phyloP scores from a whole-genome alignment of 2,888 invertebrate species.

The Spisula subtruncata region DNA sequence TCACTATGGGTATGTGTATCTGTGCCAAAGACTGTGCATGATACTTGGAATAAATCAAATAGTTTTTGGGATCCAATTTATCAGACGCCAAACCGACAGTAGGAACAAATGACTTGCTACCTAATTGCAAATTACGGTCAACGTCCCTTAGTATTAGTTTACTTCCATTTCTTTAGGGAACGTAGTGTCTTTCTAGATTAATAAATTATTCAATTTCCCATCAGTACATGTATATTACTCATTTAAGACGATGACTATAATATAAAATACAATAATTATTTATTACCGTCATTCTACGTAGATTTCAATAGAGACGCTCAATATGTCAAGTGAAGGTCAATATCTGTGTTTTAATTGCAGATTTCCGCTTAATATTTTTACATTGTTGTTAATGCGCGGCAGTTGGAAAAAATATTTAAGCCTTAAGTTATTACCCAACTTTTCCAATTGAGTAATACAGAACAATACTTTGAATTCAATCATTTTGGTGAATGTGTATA shows the following conservation, averaged over 20 bases:
- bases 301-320: not conserved
- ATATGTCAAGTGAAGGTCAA: not conserved
- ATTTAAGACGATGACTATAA: not conserved
- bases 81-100: not conserved
- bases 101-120: not conserved
- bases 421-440: no score
- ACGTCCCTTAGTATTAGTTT: not conserved
- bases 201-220: slow-evolving; percentile 10
- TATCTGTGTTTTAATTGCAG: not conserved
- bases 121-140: slow-evolving; percentile 15
- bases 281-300: not conserved
- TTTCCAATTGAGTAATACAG: no score
- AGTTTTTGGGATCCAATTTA: not conserved
- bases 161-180: not conserved
- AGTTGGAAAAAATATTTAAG: no score
- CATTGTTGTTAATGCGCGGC: not conserved
- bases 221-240: not conserved
- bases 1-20: no score
- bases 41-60: not conserved
- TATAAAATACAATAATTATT: not conserved
- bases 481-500: no score
- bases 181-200: not conserved
- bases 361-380: not conserved
- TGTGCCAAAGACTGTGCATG: no score
- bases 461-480: no score